Evolutionary conservation across 2,797 vertebrate genomes (phyloP).

Genomic region (Lutjanus campechanus): DNA sequence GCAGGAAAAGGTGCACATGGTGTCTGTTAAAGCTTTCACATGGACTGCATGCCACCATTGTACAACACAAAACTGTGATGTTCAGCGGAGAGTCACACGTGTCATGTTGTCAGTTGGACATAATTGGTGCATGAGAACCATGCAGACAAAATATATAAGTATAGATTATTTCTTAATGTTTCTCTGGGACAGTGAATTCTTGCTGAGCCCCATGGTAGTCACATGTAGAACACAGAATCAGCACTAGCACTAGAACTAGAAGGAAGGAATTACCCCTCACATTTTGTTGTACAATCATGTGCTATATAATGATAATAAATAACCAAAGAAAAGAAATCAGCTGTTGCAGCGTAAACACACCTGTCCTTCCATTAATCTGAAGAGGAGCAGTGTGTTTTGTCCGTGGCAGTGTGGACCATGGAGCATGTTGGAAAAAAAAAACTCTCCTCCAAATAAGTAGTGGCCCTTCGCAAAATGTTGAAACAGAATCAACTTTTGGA

Average conservation of each 20-base stretch:
- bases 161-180: neutral
- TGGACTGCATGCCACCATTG: neutral
- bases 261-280: no score
- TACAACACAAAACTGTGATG: neutral
- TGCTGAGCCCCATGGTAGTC: neutral
- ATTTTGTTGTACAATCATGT: no score
- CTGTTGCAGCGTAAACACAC: no score
- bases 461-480: no score
- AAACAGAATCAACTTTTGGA: no score
- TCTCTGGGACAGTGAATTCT: neutral
- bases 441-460: no score
- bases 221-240: neutral
- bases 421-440: no score
- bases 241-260: neutral
- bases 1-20: neutral
- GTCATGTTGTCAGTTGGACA: neutral
- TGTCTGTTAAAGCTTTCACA: constrained; percentile 10
- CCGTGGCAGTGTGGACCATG: no score
- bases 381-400: no score
- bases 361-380: no score
- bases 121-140: neutral
- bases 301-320: no score
- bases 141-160: neutral
- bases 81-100: neutral
- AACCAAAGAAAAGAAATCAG: no score